phyloP scores from a whole-genome alignment of 2,797 vertebrate genomes.

The Otus scops region DNA sequence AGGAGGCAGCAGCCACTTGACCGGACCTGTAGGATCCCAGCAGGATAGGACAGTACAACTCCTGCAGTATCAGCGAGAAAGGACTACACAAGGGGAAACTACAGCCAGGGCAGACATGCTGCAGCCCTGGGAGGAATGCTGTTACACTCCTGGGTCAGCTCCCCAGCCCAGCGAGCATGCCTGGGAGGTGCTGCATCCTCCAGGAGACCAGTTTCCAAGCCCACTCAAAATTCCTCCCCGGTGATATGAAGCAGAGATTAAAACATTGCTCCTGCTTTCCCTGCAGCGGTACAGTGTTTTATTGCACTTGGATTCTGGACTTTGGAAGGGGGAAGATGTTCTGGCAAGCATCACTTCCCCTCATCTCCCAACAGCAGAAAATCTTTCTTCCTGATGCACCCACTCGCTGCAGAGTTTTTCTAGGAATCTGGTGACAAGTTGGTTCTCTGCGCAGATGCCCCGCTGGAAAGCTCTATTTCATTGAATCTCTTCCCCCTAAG shows the following conservation, averaged over 20 bases:
- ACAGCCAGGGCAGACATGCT: background rate
- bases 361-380: background rate
- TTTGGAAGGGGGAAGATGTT: background rate
- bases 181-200: background rate
- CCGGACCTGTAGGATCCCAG: background rate
- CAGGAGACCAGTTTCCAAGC: background rate
- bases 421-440: background rate
- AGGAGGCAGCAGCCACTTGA: background rate
- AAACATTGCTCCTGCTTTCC: background rate
- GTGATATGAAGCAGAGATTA: background rate
- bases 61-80: background rate
- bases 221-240: background rate
- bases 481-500: background rate
- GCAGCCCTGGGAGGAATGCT: background rate
- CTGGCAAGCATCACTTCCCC: background rate
- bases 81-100: background rate
- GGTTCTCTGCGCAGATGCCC: too few species aligned
- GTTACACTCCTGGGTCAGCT: background rate
- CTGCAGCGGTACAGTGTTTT: rapidly evolving
- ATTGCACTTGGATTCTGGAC: background rate
- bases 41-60: background rate
- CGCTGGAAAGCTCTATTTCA: background rate
- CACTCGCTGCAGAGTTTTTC: background rate
- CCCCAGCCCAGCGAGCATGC: background rate
- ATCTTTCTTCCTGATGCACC: background rate